These are phyloP conservation scores for Sitobion miscanthi DNA, from an alignment of 1,140 invertebrate genomes.

Conservation along the genomic window DNA sequence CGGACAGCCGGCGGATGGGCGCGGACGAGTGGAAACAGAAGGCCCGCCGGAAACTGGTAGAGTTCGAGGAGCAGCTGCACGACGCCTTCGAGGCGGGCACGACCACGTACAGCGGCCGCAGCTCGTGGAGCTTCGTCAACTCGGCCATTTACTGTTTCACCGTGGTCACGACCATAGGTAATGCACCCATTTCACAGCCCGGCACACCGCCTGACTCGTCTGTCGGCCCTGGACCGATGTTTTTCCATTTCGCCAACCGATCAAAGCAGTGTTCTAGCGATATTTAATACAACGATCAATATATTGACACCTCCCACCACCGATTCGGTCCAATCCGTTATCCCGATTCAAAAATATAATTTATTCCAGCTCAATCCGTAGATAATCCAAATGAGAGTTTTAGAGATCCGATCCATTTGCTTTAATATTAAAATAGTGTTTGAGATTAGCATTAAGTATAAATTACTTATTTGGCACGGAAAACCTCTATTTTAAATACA, in stretches of 20 bases:
- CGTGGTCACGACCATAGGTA: constrained; percentile 92
- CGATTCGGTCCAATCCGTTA: neutral
- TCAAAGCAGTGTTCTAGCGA: neutral
- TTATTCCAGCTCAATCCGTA: neutral
- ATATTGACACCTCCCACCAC: neutral
- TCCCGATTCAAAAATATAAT: no score
- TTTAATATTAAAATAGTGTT: neutral
- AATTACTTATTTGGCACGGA: neutral
- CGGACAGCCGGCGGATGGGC: constrained; percentile 76
- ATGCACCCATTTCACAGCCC: neutral
- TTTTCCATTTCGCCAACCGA: neutral
- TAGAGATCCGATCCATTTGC: neutral
- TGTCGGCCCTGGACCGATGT: neutral
- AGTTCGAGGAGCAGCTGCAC: constrained; percentile 87
- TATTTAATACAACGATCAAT: neutral
- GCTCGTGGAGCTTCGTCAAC: constrained; percentile 91
- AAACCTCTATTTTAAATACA: neutral
- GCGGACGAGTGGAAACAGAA: constrained; percentile 89
- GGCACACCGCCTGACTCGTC: neutral
- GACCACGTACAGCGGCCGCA: constrained; percentile 79
- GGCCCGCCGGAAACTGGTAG: constrained; percentile 78
- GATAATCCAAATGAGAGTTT: neutral
- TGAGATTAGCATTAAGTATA: neutral
- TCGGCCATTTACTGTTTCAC: constrained; percentile 91
- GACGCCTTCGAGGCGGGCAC: constrained; percentile 81